These are phyloP conservation scores for Solenopsis fugax DNA, from an alignment of 1,140 invertebrate genomes.

Conservation along the genomic window DNA sequence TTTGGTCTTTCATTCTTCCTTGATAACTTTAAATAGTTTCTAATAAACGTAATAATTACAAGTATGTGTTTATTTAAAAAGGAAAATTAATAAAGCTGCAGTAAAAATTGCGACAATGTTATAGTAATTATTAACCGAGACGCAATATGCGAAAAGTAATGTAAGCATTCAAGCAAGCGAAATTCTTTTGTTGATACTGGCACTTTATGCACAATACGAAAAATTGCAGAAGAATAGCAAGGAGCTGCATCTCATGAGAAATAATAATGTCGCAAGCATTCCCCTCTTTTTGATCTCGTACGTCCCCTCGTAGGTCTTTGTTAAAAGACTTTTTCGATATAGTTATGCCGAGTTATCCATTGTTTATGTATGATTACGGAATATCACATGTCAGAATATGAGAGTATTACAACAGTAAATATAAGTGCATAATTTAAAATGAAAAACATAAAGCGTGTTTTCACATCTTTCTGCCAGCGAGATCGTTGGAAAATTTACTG, in stretches of 20 bases:
- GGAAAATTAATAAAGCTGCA: background rate
- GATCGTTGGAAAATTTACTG: background rate
- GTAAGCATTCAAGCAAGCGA: slow-evolving; percentile 45
- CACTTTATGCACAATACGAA: slow-evolving; percentile 67
- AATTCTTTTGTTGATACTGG: slow-evolving; percentile 64
- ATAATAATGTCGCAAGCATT: slow-evolving; percentile 75
- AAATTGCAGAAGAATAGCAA: slow-evolving; percentile 62
- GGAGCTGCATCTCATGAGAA: slow-evolving; percentile 68
- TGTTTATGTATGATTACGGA: background rate
- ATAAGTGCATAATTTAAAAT: slow-evolving; percentile 27
- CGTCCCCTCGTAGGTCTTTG: slow-evolving; percentile 45
- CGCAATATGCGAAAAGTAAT: slow-evolving; percentile 1
- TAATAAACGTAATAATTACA: background rate
- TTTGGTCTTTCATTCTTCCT: too few relatives aligned
- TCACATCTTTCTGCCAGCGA: background rate
- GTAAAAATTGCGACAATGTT: background rate
- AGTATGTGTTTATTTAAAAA: background rate
- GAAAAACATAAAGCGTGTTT: background rate
- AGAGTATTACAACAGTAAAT: slow-evolving; percentile 8
- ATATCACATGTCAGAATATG: background rate
- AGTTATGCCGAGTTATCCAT: slow-evolving; percentile 29
- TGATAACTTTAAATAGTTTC: too few relatives aligned
- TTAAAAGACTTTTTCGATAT: slow-evolving; percentile 52
- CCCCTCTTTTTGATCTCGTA: slow-evolving; percentile 60
- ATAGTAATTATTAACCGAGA: slow-evolving; percentile 5